These are phyloP conservation scores for Engystomops pustulosus DNA, from an alignment of 2,113 vertebrate species.

Conservation along the genomic window DNA sequence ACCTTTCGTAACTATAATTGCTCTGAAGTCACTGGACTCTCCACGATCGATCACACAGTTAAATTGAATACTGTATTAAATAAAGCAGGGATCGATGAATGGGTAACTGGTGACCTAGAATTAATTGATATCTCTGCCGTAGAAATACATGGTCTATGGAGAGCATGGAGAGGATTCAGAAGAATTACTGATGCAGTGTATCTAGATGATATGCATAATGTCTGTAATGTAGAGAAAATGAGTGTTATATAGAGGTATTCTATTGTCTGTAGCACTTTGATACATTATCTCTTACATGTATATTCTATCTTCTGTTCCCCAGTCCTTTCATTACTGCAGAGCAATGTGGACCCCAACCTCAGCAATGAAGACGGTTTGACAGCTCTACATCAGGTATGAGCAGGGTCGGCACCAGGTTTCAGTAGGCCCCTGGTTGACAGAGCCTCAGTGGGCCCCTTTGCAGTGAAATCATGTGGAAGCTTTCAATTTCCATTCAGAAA, in stretches of 20 bases:
- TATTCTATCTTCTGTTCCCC: constrained; percentile 65
- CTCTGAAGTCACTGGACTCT: neutral
- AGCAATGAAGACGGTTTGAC: constrained; percentile 97
- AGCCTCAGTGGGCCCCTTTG: too few species aligned
- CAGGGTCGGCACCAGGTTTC: too few species aligned
- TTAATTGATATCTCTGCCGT: neutral
- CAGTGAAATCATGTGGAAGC: too few species aligned
- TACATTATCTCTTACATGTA: neutral
- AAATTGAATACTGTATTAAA: constrained; percentile 28
- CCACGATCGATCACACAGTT: constrained; percentile 3
- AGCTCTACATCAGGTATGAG: constrained; percentile 91
- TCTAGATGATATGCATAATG: too few species aligned
- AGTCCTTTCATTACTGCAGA: constrained; percentile 94
- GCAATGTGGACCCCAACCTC: constrained; percentile 90
- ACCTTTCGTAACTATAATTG: neutral
- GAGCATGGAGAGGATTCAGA: neutral
- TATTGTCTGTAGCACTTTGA: neutral
- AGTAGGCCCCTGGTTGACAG: too few species aligned
- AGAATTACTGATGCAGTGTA: too few species aligned
- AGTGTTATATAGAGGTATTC: neutral
- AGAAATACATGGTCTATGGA: neutral
- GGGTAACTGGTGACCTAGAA: constrained; percentile 15
- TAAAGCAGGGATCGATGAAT: constrained; percentile 1
- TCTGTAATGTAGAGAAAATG: neutral
- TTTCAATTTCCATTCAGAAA: too few species aligned